Percentiles rank a stretch among this genome's conserved stretches.
These are phyloP conservation scores for Elephas maximus DNA, from an alignment of 2,113 vertebrate species.

Conservation along the genomic window DNA sequence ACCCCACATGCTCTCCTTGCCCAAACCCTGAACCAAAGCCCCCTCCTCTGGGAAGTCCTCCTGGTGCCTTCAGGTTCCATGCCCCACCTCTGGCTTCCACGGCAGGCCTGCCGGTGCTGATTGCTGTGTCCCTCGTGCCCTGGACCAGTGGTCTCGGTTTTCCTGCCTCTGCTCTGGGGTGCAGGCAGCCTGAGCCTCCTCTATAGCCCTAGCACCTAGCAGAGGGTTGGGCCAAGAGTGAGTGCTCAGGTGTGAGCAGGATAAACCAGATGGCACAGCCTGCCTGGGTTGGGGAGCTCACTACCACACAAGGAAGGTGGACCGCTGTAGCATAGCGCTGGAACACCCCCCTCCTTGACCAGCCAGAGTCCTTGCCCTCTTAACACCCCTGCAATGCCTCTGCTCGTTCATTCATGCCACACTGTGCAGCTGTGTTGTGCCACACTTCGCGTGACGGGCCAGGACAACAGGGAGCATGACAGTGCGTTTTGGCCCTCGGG, in stretches of 20 bases:
- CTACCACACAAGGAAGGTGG: neutral
- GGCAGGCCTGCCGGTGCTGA: neutral
- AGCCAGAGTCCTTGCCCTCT: neutral
- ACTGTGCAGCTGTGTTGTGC: fast-evolving
- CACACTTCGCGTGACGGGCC: neutral
- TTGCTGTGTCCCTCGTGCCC: neutral
- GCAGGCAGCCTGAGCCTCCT: neutral
- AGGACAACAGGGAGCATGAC: neutral
- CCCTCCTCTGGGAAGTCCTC: neutral
- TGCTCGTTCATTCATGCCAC: neutral
- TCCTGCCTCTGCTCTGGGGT: neutral
- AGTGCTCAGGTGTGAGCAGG: neutral
- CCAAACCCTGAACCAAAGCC: neutral
- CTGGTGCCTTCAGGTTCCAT: neutral
- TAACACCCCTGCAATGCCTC: neutral
- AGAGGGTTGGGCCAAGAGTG: neutral
- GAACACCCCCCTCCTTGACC: neutral
- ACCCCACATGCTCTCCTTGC: fast-evolving
- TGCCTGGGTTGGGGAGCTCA: neutral
- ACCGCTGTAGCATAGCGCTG: neutral
- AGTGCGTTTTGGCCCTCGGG: fast-evolving
- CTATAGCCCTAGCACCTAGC: fast-evolving
- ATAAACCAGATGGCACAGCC: neutral
- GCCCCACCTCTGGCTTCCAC: neutral
- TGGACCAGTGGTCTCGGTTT: neutral